Evolutionary conservation across 2,113 vertebrate species (phyloP).

Genomic region (Crotophaga sulcirostris): DNA sequence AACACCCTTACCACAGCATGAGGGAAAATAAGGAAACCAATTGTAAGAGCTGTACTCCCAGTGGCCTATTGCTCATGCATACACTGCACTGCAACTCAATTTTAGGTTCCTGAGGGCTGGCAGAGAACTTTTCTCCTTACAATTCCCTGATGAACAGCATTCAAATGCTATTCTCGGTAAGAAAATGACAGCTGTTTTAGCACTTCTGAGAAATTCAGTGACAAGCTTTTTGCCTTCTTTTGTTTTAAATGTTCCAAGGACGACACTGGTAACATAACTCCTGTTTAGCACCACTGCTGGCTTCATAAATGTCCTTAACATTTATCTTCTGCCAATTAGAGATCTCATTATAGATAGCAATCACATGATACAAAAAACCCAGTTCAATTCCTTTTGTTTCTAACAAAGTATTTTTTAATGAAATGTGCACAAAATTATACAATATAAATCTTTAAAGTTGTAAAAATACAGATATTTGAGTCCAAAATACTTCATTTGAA

Average conservation of each 20-base stretch:
- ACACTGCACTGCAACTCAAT: fast-evolving
- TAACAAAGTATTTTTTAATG: neutral
- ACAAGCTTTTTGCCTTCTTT: neutral
- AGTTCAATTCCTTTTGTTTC: neutral
- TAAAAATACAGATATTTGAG: neutral
- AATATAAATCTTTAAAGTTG: neutral
- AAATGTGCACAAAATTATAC: neutral
- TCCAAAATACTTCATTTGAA: neutral
- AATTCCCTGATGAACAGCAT: neutral
- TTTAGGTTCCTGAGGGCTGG: neutral
- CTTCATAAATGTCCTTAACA: neutral
- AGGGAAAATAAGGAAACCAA: neutral
- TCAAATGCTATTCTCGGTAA: neutral
- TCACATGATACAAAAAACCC: neutral
- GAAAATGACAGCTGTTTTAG: neutral
- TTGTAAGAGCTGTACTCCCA: neutral
- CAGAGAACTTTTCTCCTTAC: neutral
- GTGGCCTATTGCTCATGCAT: neutral
- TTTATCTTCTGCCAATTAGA: neutral
- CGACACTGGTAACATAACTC: neutral
- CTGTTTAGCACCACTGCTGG: neutral
- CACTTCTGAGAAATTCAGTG: neutral
- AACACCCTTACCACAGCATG: neutral
- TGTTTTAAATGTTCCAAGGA: neutral
- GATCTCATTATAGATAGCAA: neutral